These are phyloP conservation scores for Carposina sasakii DNA, from an alignment of 1,140 invertebrate species.

Conservation along the genomic window DNA sequence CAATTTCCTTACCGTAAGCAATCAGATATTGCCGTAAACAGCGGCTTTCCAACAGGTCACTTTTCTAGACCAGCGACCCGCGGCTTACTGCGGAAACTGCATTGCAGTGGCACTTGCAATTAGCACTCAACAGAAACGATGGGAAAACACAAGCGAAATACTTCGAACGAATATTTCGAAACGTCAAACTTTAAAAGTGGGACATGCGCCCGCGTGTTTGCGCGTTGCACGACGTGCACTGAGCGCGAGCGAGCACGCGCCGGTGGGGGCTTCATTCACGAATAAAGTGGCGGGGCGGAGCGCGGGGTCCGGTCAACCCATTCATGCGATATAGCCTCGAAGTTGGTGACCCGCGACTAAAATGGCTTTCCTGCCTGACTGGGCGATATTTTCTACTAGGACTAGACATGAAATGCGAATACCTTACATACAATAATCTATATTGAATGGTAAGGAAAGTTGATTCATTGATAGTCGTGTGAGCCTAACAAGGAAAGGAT, in stretches of 20 bases:
- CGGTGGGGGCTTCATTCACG: conserved; percentile 66
- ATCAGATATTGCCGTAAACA: conserved; percentile 17
- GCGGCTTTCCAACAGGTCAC: conserved; percentile 35
- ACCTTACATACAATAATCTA: too few species aligned
- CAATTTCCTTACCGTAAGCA: not conserved
- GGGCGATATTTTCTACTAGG: too few species aligned
- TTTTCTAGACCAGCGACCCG: conserved; percentile 24
- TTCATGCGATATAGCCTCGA: conserved; percentile 54
- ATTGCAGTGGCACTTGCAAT: conserved; percentile 11
- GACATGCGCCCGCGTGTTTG: conserved; percentile 49
- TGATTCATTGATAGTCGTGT: too few species aligned
- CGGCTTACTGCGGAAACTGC: conserved; percentile 20
- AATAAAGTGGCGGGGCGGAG: conserved; percentile 51
- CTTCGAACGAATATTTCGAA: conserved; percentile 48
- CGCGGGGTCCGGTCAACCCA: conserved; percentile 35
- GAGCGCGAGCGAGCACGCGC: conserved; percentile 59
- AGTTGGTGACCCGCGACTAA: conserved; percentile 48
- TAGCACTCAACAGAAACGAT: too few species aligned
- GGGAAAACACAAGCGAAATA: conserved; percentile 24
- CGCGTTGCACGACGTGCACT: conserved; percentile 57
- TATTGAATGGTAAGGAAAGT: too few species aligned
- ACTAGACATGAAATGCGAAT: too few species aligned
- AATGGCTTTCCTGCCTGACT: too few species aligned
- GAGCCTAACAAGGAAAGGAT: too few species aligned
- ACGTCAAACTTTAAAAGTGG: conserved; percentile 39